A percentile compares a stretch with the other conserved stretches of the same genome.
phyloP scores from a whole-genome alignment of 2,888 invertebrate genomes.

The Agrochola litura region DNA sequence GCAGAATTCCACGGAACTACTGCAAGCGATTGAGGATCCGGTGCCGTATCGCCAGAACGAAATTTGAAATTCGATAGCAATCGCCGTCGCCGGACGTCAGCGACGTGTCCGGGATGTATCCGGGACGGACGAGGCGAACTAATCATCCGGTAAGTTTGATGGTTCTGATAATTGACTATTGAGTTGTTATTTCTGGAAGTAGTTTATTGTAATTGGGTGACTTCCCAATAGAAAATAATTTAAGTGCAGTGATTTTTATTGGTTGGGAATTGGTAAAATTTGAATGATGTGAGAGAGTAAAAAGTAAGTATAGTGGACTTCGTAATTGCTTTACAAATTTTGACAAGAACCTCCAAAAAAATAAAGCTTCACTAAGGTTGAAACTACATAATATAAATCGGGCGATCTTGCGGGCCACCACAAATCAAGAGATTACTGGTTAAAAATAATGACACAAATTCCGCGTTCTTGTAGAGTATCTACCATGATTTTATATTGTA shows the following conservation, averaged over 20 bases:
- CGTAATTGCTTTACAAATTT: neutral
- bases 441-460: too few relatives aligned
- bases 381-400: neutral
- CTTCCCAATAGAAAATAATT: conserved; percentile 35
- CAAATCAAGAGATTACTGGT: too few relatives aligned
- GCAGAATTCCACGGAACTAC: conserved; percentile 44
- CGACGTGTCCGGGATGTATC: conserved; percentile 67
- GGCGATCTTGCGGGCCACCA: too few relatives aligned
- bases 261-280: neutral
- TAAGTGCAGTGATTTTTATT: neutral
- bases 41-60: conserved; percentile 62
- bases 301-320: neutral
- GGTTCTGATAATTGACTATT: conserved; percentile 58
- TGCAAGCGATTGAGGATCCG: conserved; percentile 57
- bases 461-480: too few relatives aligned
- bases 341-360: neutral
- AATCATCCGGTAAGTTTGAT: conserved; percentile 66
- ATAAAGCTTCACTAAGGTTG: neutral
- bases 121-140: conserved; percentile 62
- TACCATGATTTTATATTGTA: too few relatives aligned
- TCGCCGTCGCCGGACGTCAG: conserved; percentile 65
- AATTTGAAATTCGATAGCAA: conserved; percentile 77
- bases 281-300: neutral
- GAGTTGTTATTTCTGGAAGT: conserved; percentile 41
- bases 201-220: conserved; percentile 40